Conservation (phyloP, 2,797 vertebrate species). For the Channallabes apus region DNA sequence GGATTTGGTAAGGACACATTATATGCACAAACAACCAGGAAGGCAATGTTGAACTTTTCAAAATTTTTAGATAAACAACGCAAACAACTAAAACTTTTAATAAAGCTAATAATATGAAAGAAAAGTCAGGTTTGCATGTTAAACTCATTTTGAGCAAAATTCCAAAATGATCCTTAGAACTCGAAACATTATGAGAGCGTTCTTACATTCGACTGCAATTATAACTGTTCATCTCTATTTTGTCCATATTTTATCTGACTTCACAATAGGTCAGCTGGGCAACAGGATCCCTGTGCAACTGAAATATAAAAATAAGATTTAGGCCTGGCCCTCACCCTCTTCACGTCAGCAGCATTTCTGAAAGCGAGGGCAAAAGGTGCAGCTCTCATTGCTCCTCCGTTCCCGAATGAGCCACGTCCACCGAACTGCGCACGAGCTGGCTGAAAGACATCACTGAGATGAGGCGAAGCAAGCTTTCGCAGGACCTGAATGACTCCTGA, state of each 20-base stretch:
- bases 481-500: conserved; percentile 89
- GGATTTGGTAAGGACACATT: not conserved
- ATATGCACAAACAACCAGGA: not conserved
- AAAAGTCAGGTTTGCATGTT: not conserved
- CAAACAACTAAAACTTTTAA: not conserved
- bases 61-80: not conserved
- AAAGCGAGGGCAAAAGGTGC: conserved; percentile 87
- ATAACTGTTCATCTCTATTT: not conserved
- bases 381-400: conserved; percentile 95
- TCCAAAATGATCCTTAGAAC: not conserved
- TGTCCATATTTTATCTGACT: not conserved
- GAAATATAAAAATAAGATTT: not conserved
- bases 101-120: not conserved
- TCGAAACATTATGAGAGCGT: not conserved
- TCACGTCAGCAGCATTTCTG: conserved; percentile 75
- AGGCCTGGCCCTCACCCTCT: conserved; percentile 72
- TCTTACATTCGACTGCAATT: not conserved
- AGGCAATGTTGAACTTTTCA: not conserved
- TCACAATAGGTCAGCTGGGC: not conserved
- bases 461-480: conserved; percentile 88
- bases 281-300: not conserved
- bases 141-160: not conserved
- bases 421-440: conserved; percentile 93
- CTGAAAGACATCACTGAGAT: conserved; percentile 86
- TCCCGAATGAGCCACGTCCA: conserved; percentile 93